Base-by-base conservation (phyloP, 1,140 invertebrate species). In the Tetraneura akinire region DNA sequence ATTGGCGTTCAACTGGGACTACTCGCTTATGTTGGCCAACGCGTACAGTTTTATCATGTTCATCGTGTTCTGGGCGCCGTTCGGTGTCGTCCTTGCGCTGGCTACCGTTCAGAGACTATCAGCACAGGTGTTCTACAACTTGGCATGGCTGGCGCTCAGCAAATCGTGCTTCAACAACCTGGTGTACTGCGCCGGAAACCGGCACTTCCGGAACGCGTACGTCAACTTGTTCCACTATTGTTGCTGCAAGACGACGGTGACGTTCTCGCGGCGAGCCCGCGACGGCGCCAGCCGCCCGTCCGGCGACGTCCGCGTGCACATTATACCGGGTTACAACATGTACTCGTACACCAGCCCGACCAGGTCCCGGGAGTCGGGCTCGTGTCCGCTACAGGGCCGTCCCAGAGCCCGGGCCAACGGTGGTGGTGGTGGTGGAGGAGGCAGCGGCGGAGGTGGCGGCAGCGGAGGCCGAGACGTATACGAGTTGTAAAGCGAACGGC, bases 221-320 rank as follows among this genome's bases (percentile, higher is more conserved):
- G 87, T 91, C 26, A 91, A 93, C 83, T 85, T 94, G 13, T 94
- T 93, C 83, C 90, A 94, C 82, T 94, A 94, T 82, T 94, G 92
- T 84, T 94, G 91, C 83, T 94, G 92, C 86, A 94, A 94, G 85
- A 93, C 90, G 9, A 91, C 91, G 6, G 89, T 94, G 10, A 90
- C 91, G 29, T 90, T 92, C 80, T 90, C 91, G 0, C 86, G 91
- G 11, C 87, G 91, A 78, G 87, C 90, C 16, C 85, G 91, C 37
- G 86, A 88, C n/a, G 89, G 89, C 29, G 82, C 85, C 6, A 84
- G 86, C 9, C 83, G 89, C 0, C 88, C 89, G 2, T 86, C 89
- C 0, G 88, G 89, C 9, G 91, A 93, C 70, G 90, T 93, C 3
- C 85, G 92, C 23, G 91, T 94, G 3, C 92, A 94, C 83, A 93